Base-by-base conservation (phyloP, 2,797 vertebrate species). In the Mormyrops boulengeri region DNA sequence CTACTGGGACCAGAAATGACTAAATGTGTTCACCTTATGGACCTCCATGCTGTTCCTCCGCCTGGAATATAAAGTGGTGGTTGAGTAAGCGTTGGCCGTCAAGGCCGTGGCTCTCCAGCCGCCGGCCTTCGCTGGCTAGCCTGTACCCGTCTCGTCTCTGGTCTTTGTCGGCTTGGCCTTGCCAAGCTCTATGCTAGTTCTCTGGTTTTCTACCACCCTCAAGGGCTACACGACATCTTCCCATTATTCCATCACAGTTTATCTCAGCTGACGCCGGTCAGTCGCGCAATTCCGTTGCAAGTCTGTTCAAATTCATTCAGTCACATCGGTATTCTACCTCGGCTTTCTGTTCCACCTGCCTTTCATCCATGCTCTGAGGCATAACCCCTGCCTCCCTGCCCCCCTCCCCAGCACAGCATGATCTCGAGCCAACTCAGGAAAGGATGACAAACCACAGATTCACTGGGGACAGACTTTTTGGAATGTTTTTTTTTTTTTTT, bases 371-470 rank as follows among this genome's bases (percentile, higher is more conserved):
- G 73, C 82, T 85, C 44, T 30, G 82, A 52, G 22, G n/a, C 82
- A 85, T 22, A 30, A 52, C 49, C 82, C n/a, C 57, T 26, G 55
- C 55, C 49, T 6, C 60, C 66, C 66, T 26, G 66, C 66, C 41
- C 77, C 82, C 22, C 19, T 12, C 47, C 82, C 19, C 82, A 85
- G 82, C 82, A 49, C 82, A 85, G n/a, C 82, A 49, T 8, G 44
- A 49, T 52, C 9, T 12, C n/a, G 4, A 52, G 44, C n/a, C 47
- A 85, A 85, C n/a, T 85, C 82, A 47, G 47, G 82, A 30, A 85
- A 85, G 82, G n/a, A 85, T 85, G 82, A 52, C 82, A 85, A 85
- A 52, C 82, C 82, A 52, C 11, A 85, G 44, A 52, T 14, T 85
- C 82, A 80, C 73, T 4, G 38, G 38, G 73, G 73, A 41, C 73